Evolutionary conservation across 2,888 invertebrate species (phyloP).

Genomic region (Nymphalis c-album): DNA sequence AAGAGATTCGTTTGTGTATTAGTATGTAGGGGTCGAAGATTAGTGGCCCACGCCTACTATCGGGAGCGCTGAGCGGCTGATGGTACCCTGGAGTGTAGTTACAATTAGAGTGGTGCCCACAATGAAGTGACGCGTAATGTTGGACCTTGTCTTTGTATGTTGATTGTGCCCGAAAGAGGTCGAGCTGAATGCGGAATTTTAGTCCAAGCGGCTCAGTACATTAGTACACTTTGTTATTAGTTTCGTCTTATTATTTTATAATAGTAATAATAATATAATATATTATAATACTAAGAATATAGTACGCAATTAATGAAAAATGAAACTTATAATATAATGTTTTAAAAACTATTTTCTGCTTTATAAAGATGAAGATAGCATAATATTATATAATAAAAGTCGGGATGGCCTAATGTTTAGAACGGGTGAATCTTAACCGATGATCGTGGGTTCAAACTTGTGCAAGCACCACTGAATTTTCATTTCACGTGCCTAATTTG

Average conservation of each 20-base stretch:
- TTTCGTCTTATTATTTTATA: neutral
- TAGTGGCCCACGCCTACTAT: constrained; percentile 80
- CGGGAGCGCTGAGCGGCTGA: constrained; percentile 79
- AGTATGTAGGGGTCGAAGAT: constrained; percentile 81
- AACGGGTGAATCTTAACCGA: no score
- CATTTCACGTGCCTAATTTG: no score
- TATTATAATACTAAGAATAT: no score
- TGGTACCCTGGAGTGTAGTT: constrained; percentile 80
- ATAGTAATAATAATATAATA: no score
- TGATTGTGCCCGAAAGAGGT: constrained; percentile 74
- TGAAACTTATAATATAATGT: no score
- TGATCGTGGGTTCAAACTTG: no score
- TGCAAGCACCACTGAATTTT: no score
- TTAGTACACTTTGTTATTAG: neutral
- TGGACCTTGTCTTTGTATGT: constrained; percentile 79
- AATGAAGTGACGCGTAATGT: constrained; percentile 81
- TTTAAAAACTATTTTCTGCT: no score
- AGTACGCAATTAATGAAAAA: no score
- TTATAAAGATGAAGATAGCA: no score
- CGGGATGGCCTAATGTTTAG: no score
- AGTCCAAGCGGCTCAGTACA: constrained; percentile 5
- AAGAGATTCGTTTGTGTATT: constrained; percentile 53
- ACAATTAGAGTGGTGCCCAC: constrained; percentile 81
- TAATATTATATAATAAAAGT: no score
- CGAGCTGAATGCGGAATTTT: constrained; percentile 44